Evolutionary conservation across 30 jellyfish, hydroid and myxozoan genomes (phyloP).

Genomic region (Aurelia sp.): DNA sequence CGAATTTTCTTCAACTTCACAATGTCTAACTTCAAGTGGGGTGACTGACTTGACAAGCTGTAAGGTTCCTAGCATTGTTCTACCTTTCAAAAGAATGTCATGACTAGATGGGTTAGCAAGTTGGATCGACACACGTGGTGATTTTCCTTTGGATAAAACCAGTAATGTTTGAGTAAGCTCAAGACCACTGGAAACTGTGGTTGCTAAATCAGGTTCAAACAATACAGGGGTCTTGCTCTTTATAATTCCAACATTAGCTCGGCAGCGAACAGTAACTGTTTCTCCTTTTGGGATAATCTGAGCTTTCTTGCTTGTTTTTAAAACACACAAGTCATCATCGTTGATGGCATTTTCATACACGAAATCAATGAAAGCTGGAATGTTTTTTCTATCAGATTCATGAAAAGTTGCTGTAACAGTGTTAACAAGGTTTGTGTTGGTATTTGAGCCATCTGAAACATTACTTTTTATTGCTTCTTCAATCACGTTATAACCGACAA

Average conservation of each 20-base stretch:
- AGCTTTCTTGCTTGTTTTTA: conserved; percentile 17
- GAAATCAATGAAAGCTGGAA: conserved; percentile 26
- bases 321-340: conserved; percentile 32
- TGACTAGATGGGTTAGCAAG: not conserved
- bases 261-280: conserved; percentile 7
- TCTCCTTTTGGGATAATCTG: conserved; percentile 22
- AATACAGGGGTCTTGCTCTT: not conserved
- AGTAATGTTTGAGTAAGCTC: conserved; percentile 12
- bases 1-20: not conserved
- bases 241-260: conserved; percentile 1
- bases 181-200: not conserved
- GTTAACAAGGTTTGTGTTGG: not conserved
- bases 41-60: conserved; percentile 18
- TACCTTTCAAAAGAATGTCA: not conserved
- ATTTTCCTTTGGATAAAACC: conserved; percentile 3
- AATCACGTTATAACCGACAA: not conserved
- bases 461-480: too few relatives aligned
- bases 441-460: not conserved
- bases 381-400: conserved; percentile 1
- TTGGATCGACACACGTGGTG: conserved; percentile 5
- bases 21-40: not conserved
- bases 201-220: not conserved
- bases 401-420: conserved; percentile 14
- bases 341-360: conserved; percentile 28
- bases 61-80: conserved; percentile 15